These are phyloP conservation scores for Phyllopteryx taeniolatus DNA, from an alignment of 2,113 vertebrate genomes.

Conservation along the genomic window DNA sequence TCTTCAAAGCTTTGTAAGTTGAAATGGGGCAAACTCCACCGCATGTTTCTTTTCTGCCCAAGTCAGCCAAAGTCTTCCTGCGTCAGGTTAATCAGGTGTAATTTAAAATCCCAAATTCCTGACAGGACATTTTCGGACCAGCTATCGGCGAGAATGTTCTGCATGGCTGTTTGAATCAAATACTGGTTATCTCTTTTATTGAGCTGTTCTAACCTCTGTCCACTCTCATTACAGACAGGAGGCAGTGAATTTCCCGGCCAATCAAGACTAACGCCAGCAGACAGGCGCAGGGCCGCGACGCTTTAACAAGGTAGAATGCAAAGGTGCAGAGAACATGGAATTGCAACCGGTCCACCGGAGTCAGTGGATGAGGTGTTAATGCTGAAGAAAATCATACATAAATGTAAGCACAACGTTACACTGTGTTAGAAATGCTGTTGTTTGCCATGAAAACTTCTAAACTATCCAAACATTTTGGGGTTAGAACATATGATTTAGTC, in stretches of 20 bases:
- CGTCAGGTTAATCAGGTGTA: slow-evolving; percentile 81
- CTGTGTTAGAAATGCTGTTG: no score
- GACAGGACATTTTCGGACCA: slow-evolving; percentile 81
- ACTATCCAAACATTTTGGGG: background rate
- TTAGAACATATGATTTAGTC: background rate
- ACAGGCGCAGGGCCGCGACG: slow-evolving; percentile 71
- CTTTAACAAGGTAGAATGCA: slow-evolving; percentile 68
- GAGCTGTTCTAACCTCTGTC: slow-evolving; percentile 96
- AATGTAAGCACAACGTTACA: background rate
- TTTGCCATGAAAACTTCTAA: no score
- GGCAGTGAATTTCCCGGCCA: slow-evolving; percentile 81
- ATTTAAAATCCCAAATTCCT: slow-evolving; percentile 85
- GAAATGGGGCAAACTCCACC: slow-evolving; percentile 13
- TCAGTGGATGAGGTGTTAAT: background rate
- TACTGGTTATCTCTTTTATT: slow-evolving; percentile 88
- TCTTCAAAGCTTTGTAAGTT: background rate
- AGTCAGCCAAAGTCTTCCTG: slow-evolving; percentile 54
- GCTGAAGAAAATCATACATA: background rate
- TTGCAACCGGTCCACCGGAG: background rate
- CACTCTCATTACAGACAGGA: slow-evolving; percentile 82
- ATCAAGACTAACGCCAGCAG: slow-evolving; percentile 75
- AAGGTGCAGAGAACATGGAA: slow-evolving; percentile 48
- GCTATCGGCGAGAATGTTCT: slow-evolving; percentile 73
- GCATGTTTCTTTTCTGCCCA: slow-evolving; percentile 33
- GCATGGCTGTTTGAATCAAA: slow-evolving; percentile 88